Evolutionary conservation across 1,140 invertebrate species (phyloP).

Genomic region (Diorhabda elongata): DNA sequence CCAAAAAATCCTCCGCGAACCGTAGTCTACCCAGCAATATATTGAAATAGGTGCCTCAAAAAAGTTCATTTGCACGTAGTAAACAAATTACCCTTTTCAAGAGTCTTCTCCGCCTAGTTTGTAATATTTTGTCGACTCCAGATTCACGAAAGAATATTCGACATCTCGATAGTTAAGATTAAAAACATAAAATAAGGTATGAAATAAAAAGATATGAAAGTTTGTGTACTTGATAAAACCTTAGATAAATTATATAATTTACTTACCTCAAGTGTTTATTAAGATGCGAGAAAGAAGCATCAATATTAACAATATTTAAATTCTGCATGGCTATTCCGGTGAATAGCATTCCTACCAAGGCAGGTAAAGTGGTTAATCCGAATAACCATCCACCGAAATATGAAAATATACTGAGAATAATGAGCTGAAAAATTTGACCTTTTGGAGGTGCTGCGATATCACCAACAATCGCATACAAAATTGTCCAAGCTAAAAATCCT

Average conservation of each 20-base stretch:
- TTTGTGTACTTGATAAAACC: not conserved
- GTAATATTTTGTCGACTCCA: too few relatives aligned
- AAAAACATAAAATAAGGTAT: too few relatives aligned
- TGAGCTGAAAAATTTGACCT: slow-evolving; percentile 75
- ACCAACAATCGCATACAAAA: slow-evolving; percentile 68
- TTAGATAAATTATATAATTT: not conserved
- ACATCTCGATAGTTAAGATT: not conserved
- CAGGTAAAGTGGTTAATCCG: slow-evolving; percentile 73
- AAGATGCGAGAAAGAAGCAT: slow-evolving; percentile 58
- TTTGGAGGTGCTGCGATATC: slow-evolving; percentile 68
- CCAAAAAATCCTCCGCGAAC: too few relatives aligned
- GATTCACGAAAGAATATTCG: not conserved
- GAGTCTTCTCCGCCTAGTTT: too few relatives aligned
- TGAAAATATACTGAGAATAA: slow-evolving; percentile 67
- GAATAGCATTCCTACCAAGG: slow-evolving; percentile 82
- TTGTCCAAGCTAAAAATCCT: slow-evolving; percentile 70
- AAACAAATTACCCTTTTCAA: too few relatives aligned
- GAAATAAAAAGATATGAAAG: too few relatives aligned
- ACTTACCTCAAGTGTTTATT: slow-evolving; percentile 63
- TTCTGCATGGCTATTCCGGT: slow-evolving; percentile 75
- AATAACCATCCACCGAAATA: slow-evolving; percentile 78
- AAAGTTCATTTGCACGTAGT: too few relatives aligned
- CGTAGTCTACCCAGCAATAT: too few relatives aligned
- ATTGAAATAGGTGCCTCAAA: too few relatives aligned
- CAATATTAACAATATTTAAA: slow-evolving; percentile 67